A percentile compares a stretch with the other conserved stretches of the same genome.
Conservation (phyloP, 2,797 vertebrate genomes). For the Vultur gryphus region DNA sequence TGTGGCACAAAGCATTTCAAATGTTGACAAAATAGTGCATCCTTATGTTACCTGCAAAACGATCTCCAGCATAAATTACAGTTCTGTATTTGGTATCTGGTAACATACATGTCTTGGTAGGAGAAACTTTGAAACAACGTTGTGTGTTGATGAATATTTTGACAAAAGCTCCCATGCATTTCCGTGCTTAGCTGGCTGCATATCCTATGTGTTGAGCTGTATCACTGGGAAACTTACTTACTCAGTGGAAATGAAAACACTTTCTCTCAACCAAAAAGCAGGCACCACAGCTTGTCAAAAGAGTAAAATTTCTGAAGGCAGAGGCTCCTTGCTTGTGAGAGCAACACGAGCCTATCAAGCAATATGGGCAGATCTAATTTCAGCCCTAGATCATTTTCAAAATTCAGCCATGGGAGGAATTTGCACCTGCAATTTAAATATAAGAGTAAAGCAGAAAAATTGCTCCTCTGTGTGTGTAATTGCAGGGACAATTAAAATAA, state of each 20-base stretch:
- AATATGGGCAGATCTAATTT: neutral
- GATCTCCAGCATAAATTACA: neutral
- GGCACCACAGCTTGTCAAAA: neutral
- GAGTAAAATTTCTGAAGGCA: neutral
- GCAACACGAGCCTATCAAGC: neutral
- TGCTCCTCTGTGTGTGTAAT: neutral
- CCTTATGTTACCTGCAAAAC: neutral
- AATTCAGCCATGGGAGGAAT: neutral
- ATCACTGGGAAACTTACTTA: neutral
- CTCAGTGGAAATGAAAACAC: neutral
- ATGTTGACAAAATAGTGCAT: neutral
- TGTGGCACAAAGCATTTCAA: neutral
- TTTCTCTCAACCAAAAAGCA: neutral
- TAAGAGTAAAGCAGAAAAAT: constrained; percentile 7
- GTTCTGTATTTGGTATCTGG: neutral
- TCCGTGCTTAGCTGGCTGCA: neutral
- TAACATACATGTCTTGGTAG: neutral
- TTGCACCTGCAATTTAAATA: constrained; percentile 1
- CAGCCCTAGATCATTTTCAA: neutral
- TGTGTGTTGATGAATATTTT: neutral
- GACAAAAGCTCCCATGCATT: neutral
- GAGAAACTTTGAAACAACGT: neutral
- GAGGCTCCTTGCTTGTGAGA: neutral
- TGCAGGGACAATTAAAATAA: constrained; percentile 15
- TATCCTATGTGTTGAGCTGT: neutral